Conservation (phyloP, 2,797 vertebrate genomes). For the Morus bassanus region DNA sequence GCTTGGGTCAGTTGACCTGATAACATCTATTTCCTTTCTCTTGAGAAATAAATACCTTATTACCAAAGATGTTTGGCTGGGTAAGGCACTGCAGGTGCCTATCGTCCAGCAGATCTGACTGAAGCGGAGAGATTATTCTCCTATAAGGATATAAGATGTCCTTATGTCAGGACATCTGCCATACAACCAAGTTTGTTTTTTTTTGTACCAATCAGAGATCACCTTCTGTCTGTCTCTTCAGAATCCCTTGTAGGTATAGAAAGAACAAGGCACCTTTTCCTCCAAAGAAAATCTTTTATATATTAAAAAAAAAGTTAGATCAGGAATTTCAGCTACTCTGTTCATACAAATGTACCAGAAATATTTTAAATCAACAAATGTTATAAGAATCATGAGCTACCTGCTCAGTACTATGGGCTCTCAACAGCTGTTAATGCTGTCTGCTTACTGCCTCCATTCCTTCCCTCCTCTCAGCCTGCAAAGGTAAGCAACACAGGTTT, state of each 20-base stretch:
- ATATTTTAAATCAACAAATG: not conserved
- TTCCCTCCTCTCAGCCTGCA: not conserved
- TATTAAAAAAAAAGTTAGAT: not conserved
- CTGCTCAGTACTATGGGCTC: not conserved
- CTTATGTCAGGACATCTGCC: not conserved
- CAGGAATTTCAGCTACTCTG: not conserved
- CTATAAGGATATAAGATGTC: not conserved
- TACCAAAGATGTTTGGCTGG: not conserved
- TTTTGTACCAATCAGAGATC: not conserved
- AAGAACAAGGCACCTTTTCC: not conserved
- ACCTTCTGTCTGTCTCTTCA: not conserved
- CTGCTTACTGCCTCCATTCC: not conserved
- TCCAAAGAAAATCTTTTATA: not conserved
- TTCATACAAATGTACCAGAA: not conserved
- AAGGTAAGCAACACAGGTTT: not conserved
- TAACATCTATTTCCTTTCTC: slow-evolving; percentile 27
- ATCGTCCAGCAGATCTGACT: not conserved
- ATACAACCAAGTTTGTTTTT: not conserved
- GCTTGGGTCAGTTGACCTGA: not conserved
- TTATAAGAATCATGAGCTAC: not conserved
- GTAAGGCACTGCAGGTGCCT: not conserved
- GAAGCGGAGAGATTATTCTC: not conserved
- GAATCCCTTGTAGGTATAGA: not conserved
- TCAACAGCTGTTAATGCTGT: not conserved
- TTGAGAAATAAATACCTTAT: not conserved